phyloP scores from a whole-genome alignment of 2,888 invertebrate species.

The Heliconius charithonia region DNA sequence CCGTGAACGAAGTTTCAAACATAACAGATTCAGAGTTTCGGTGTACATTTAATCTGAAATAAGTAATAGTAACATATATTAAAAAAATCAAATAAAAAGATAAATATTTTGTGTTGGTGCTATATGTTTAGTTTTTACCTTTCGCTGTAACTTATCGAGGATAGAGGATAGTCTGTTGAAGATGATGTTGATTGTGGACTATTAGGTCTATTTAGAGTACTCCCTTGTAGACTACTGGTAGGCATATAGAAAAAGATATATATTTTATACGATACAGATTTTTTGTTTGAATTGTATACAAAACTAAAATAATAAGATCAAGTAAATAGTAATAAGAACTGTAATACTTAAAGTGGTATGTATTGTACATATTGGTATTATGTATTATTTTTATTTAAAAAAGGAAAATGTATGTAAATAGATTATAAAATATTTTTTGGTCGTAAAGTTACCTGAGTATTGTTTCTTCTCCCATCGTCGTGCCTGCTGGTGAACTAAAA shows the following conservation, averaged over 20 bases:
- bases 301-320: too few species aligned
- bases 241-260: not conserved
- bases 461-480: not conserved
- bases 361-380: too few species aligned
- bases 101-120: not conserved
- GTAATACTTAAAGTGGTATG: too few species aligned
- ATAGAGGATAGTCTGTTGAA: not conserved
- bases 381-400: too few species aligned
- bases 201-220: not conserved
- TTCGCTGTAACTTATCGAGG: not conserved
- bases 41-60: constrained; percentile 13
- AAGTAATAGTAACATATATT: not conserved
- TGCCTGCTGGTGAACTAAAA: not conserved
- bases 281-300: not conserved
- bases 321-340: too few species aligned
- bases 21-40: not conserved
- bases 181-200: not conserved
- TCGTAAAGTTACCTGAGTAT: not conserved
- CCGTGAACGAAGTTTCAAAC: not conserved
- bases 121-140: not conserved
- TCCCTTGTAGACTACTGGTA: not conserved
- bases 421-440: too few species aligned
- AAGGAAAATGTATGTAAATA: too few species aligned
- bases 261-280: too few species aligned
- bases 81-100: not conserved